A percentile compares a stretch with the other conserved stretches of the same genome.
phyloP scores from a whole-genome alignment of 2,113 vertebrate genomes.

The Crocuta crocuta region DNA sequence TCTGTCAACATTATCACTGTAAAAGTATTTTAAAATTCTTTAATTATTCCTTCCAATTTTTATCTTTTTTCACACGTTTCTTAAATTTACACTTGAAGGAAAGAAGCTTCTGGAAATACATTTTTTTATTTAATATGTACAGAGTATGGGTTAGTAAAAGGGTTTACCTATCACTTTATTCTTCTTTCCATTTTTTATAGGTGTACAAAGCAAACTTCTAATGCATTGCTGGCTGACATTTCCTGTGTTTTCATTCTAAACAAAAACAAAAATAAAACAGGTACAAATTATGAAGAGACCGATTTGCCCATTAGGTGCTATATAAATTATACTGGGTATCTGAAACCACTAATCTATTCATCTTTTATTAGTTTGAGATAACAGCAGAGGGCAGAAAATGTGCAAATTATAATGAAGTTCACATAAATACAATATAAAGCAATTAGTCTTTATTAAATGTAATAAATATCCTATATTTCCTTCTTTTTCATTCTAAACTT shows the following conservation, averaged over 20 bases:
- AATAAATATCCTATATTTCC: background rate
- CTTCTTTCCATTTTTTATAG: conserved; percentile 98
- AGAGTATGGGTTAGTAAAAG: background rate
- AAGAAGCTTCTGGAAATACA: background rate
- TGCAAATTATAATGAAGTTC: background rate
- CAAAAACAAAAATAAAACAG: conserved; percentile 67
- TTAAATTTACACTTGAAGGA: conserved; percentile 4
- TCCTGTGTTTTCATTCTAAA: conserved; percentile 92
- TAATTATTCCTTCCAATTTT: background rate
- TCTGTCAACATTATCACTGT: background rate
- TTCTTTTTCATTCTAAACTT: background rate
- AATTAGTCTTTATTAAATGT: background rate
- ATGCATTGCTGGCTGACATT: conserved; percentile 85
- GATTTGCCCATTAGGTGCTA: background rate
- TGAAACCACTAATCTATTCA: background rate
- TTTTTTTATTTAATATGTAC: background rate
- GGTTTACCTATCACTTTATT: conserved; percentile 98
- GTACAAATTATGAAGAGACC: conserved; percentile 13
- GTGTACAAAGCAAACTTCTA: conserved; percentile 96
- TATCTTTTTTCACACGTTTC: background rate
- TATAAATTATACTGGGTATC: background rate
- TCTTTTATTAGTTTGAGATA: background rate
- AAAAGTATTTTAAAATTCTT: background rate
- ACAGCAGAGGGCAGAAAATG: background rate
- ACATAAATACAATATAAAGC: background rate